phyloP scores from a whole-genome alignment of 2,113 vertebrate species.

The Ceratotherium simum region DNA sequence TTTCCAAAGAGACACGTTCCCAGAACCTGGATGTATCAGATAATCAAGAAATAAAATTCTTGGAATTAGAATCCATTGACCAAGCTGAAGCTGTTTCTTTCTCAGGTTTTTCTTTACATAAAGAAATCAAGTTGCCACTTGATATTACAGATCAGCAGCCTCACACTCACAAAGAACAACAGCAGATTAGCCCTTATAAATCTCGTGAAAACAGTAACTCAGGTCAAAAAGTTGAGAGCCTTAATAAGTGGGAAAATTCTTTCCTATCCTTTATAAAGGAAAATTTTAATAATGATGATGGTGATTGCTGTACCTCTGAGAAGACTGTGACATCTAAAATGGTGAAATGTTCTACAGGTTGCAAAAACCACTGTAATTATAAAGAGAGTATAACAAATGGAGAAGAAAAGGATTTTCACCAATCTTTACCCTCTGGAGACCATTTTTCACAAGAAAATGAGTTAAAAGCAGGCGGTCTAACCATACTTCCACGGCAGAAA shows the following conservation, averaged over 20 bases:
- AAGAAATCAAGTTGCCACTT: slow-evolving; percentile 33
- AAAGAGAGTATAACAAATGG: slow-evolving; percentile 34
- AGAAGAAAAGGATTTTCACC: slow-evolving; percentile 60
- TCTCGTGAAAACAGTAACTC: slow-evolving; percentile 16
- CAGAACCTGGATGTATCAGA: not conserved
- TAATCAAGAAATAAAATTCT: slow-evolving; percentile 46
- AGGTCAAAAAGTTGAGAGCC: slow-evolving; percentile 39
- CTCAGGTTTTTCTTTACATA: slow-evolving; percentile 53
- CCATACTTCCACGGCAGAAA: slow-evolving; percentile 54
- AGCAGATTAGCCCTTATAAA: not conserved
- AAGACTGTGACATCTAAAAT: slow-evolving; percentile 3
- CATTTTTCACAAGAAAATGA: slow-evolving; percentile 68
- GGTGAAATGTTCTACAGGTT: slow-evolving; percentile 57
- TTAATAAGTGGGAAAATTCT: not conserved
- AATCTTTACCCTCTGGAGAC: slow-evolving; percentile 60
- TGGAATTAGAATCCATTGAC: not conserved
- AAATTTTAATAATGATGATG: not conserved
- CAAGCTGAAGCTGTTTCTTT: slow-evolving; percentile 61
- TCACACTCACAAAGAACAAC: not conserved
- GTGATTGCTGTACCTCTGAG: not conserved
- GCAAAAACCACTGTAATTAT: slow-evolving; percentile 18
- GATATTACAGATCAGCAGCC: slow-evolving; percentile 38
- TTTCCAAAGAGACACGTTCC: slow-evolving; percentile 11
- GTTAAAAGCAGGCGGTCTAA: not conserved
- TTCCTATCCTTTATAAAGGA: slow-evolving; percentile 48